Conservation (phyloP, 2,888 invertebrate species). For the Perithous albicinctus region DNA sequence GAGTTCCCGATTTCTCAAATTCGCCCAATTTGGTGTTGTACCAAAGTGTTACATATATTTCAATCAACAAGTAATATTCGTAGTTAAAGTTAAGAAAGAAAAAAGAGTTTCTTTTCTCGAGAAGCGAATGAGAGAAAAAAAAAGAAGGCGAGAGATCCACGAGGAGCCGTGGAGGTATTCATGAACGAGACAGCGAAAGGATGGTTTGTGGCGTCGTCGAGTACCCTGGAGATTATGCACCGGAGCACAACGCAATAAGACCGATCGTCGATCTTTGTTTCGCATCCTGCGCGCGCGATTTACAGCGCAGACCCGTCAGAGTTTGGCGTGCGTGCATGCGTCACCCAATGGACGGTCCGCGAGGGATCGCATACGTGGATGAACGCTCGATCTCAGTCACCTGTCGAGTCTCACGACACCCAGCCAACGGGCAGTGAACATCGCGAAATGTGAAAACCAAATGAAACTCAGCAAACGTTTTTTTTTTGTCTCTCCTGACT, state of each 20-base stretch:
- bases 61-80: not conserved
- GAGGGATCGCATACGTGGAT: not conserved
- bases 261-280: slow-evolving; percentile 49
- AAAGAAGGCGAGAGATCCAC: not conserved
- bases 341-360: slow-evolving; percentile 40
- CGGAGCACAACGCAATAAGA: slow-evolving; percentile 2
- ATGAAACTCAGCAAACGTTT: not conserved
- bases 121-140: not conserved
- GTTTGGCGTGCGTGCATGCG: slow-evolving; percentile 48
- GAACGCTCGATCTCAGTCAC: slow-evolving; percentile 23
- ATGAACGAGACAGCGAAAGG: not conserved
- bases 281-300: slow-evolving; percentile 49
- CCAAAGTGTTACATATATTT: not conserved
- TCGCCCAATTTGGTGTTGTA: not conserved
- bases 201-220: not conserved
- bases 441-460: not conserved
- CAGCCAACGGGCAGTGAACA: not conserved
- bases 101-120: not conserved
- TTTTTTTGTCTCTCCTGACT: no score
- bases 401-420: not conserved
- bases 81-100: not conserved
- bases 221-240: not conserved
- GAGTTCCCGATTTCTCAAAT: slow-evolving; percentile 24
- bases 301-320: slow-evolving; percentile 35
- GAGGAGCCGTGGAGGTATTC: not conserved